These are phyloP conservation scores for Macrosiphum euphorbiae DNA, from an alignment of 2,888 invertebrate species.

Conservation along the genomic window DNA sequence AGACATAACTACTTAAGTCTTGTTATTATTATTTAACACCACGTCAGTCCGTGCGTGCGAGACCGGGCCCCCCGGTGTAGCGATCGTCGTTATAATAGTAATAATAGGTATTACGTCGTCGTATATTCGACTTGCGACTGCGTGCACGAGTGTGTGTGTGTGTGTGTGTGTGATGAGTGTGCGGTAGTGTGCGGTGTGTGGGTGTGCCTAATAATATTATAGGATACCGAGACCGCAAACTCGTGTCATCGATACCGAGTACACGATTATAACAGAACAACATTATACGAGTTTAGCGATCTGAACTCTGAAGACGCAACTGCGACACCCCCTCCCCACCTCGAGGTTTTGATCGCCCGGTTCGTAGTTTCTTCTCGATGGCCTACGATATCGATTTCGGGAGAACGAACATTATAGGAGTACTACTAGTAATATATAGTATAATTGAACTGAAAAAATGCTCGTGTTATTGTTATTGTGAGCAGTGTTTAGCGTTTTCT, in stretches of 20 bases:
- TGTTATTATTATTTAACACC: neutral
- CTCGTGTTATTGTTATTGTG: neutral
- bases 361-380: neutral
- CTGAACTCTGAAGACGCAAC: neutral
- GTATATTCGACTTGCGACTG: neutral
- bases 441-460: neutral
- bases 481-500: neutral
- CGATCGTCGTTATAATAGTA: neutral
- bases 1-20: neutral
- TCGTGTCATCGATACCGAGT: neutral
- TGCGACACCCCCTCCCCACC: neutral
- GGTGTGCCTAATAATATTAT: neutral
- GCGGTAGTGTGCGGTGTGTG: neutral
- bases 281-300: neutral
- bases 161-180: neutral
- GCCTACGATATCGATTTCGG: neutral
- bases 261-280: neutral
- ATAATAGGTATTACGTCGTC: neutral
- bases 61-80: neutral
- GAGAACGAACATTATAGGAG: neutral
- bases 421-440: neutral
- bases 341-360: neutral
- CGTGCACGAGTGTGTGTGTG: neutral
- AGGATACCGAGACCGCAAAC: neutral
- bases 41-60: neutral